Evolutionary conservation across 2,888 invertebrate genomes (phyloP), one percentile per base, ranked within the genome.

Genomic region (Protophormia terraenovae): DNA sequence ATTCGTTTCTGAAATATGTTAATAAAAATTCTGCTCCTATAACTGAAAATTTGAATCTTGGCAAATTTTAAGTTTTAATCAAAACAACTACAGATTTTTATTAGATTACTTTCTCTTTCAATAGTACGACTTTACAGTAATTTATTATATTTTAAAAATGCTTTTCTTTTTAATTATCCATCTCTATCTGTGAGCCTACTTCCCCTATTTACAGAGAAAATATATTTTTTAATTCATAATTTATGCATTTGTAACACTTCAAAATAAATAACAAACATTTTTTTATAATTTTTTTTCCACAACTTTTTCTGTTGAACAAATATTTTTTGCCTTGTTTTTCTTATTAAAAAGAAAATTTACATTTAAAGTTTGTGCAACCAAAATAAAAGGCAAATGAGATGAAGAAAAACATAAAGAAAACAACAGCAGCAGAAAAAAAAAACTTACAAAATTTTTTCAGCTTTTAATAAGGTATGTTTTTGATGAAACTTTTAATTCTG

Each of bases 171-270:
- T 45, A n/a, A 5, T 12, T 5, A 55, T 12, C 5, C 29, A 32
- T 5, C n/a, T 67, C 16, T 24, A 12, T 24, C 6, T 38, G 5
- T 73, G 12, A 45, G 66, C 10, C 14, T 41, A 58, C 45, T 58
- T 50, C 58, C n/a, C 58, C 77, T 47, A 50, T 27, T 35, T 16
- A 8, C 14, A 29, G 14, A 29, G 38, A 35, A n/a, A 22, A 53
- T 29, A 2, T n/a, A n/a, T n/a, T 35, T 19, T 5, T 72, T 64
- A 16, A 29, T 50, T 76, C 77, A 38, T 73, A 82, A 85, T 75
- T 82, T 78, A 75, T 85, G 78, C 67, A 81, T 60, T 81, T 73
- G 73, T 81, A 75, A 81, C 78, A 85, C 73, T 81, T 84, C 45
- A 58, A 62, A 53, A 67, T 19, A 58, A 75, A 35, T 62, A 64